phyloP scores from a whole-genome alignment of 2,888 invertebrate species.

The Papilio gigon region DNA sequence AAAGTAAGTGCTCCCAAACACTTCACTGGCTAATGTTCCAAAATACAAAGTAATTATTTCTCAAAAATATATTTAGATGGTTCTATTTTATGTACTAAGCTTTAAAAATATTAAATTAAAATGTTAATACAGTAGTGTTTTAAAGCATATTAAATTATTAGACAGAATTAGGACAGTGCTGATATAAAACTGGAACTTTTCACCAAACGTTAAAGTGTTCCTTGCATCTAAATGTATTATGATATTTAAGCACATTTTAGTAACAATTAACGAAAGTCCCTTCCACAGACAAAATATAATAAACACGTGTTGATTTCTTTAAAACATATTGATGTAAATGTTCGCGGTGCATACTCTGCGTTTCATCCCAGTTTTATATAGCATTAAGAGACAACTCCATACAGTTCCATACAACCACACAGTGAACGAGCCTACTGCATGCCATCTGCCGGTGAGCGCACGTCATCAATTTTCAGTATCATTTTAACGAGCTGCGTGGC shows the following conservation, averaged over 20 bases:
- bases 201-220: too few relatives aligned
- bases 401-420: neutral
- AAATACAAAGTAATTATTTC: neutral
- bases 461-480: constrained; percentile 99
- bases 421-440: constrained; percentile 57
- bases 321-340: neutral
- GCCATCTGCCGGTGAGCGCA: constrained; percentile 84
- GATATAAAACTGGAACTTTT: constrained; percentile 7
- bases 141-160: constrained; percentile 17
- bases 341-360: neutral
- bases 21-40: neutral
- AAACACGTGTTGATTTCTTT: neutral
- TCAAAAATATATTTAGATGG: neutral
- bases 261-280: too few relatives aligned
- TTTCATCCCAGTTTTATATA: neutral
- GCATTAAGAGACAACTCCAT: neutral
- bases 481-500: constrained; percentile 99
- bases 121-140: constrained; percentile 25
- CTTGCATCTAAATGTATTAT: neutral
- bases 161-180: constrained; percentile 5
- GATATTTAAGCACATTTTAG: too few relatives aligned
- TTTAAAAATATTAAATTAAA: constrained; percentile 5
- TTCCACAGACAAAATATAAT: neutral
- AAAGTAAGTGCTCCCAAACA: constrained; percentile 15
- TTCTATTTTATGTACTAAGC: neutral